Evolutionary conservation across 2,797 vertebrate genomes (phyloP).

Genomic region (Bufotes viridis): DNA sequence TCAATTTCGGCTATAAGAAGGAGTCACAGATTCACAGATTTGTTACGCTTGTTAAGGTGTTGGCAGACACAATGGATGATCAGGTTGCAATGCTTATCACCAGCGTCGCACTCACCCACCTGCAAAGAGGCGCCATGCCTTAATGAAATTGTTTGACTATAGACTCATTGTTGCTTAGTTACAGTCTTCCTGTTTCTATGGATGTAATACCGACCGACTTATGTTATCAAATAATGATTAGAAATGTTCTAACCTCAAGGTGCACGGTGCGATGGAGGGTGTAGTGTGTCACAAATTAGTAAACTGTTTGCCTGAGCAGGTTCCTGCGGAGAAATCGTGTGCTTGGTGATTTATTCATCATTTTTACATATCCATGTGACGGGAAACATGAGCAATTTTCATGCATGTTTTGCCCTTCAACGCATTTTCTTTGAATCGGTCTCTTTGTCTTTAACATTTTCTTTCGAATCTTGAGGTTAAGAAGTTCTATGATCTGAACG

Average conservation of each 20-base stretch:
- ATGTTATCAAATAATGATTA: slow-evolving; percentile 99
- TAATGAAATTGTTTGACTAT: slow-evolving; percentile 99
- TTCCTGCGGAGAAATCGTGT: slow-evolving; percentile 74
- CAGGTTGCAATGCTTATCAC: slow-evolving; percentile 99
- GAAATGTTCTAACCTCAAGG: slow-evolving; percentile 95
- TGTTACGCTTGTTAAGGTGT: slow-evolving; percentile 97
- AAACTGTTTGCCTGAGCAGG: slow-evolving; percentile 85
- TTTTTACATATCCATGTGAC: slow-evolving; percentile 66
- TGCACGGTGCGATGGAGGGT: slow-evolving; percentile 87
- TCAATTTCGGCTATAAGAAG: slow-evolving; percentile 80
- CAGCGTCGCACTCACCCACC: slow-evolving; percentile 97
- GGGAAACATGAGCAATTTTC: slow-evolving; percentile 29
- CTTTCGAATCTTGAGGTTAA: slow-evolving; percentile 1
- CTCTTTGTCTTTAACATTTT: slow-evolving; percentile 29
- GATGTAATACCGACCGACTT: slow-evolving; percentile 89
- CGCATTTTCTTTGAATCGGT: slow-evolving; percentile 12
- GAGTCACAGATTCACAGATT: slow-evolving; percentile 92
- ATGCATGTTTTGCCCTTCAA: slow-evolving; percentile 18
- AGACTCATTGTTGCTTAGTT: slow-evolving; percentile 96
- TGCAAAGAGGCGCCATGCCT: slow-evolving; percentile 99
- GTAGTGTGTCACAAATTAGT: slow-evolving; percentile 85
- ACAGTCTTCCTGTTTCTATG: slow-evolving; percentile 87
- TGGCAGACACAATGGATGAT: slow-evolving; percentile 96
- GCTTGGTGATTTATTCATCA: slow-evolving; percentile 65
- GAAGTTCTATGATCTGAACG: neutral